Conservation (phyloP, 2,113 vertebrate species). For the Tricholaema leucomelas region DNA sequence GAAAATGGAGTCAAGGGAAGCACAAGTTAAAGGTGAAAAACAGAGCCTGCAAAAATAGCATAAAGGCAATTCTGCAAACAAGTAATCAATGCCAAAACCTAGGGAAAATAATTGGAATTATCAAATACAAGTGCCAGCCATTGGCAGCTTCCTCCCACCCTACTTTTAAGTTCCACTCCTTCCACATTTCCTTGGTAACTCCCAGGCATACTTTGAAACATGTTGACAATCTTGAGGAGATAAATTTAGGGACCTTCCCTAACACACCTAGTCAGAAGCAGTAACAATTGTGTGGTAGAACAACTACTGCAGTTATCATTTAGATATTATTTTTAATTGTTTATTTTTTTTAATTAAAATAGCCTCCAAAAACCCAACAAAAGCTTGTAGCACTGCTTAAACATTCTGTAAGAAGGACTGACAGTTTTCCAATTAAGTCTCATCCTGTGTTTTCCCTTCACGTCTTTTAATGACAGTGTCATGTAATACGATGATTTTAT, state of each 20-base stretch:
- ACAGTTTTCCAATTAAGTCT: slow-evolving; percentile 75
- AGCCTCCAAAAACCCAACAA: background rate
- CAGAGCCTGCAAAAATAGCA: background rate
- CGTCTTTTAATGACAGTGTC: slow-evolving; percentile 72
- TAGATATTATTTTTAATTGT: background rate
- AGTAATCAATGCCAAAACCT: slow-evolving; percentile 19
- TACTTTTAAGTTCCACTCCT: background rate
- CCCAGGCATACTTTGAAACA: background rate
- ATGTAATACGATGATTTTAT: slow-evolving; percentile 69
- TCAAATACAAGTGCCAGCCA: background rate
- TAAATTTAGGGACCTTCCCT: background rate
- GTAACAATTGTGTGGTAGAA: background rate
- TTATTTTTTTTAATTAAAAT: background rate
- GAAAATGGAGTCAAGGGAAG: background rate
- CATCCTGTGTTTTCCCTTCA: slow-evolving; percentile 73
- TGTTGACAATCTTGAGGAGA: background rate
- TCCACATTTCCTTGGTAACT: background rate
- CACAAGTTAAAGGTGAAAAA: background rate
- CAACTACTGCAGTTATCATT: slow-evolving; percentile 32
- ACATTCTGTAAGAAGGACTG: slow-evolving; percentile 68
- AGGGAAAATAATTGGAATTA: background rate
- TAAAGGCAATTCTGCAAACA: background rate
- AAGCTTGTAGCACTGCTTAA: slow-evolving; percentile 48
- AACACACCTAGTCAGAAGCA: background rate
- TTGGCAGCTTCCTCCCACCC: background rate